Conservation (phyloP, 2,888 invertebrate genomes). For the Ceratothoa steindachneri region DNA sequence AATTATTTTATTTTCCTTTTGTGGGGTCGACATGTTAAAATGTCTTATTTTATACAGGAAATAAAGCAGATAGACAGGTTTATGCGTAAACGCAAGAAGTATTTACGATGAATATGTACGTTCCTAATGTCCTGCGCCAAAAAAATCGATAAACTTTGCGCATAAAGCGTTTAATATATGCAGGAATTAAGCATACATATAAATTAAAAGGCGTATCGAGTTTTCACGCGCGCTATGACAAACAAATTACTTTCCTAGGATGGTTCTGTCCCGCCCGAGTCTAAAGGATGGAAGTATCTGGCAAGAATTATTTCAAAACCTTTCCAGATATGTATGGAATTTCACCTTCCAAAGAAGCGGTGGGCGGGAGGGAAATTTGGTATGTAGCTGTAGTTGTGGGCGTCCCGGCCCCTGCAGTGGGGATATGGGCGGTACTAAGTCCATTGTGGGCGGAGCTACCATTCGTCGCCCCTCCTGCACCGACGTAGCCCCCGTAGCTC, state of each 20-base stretch:
- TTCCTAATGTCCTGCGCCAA: not conserved
- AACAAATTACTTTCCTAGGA: not conserved
- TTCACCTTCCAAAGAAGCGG: slow-evolving; percentile 12
- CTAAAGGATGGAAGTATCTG: not conserved
- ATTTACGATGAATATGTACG: not conserved
- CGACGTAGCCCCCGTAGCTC: slow-evolving; percentile 38
- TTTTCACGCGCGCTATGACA: not conserved
- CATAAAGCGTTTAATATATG: not conserved
- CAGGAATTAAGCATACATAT: not conserved
- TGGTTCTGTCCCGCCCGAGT: no score
- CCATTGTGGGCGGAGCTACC: slow-evolving; percentile 31
- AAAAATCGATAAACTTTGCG: not conserved
- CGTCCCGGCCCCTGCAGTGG: slow-evolving; percentile 19
- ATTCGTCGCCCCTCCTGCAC: slow-evolving; percentile 26
- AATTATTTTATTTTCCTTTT: not conserved
- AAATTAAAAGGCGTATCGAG: not conserved
- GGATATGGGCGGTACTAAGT: slow-evolving; percentile 24
- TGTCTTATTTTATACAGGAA: not conserved
- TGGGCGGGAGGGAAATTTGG: slow-evolving; percentile 33
- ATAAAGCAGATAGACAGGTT: not conserved
- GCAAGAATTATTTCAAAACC: not conserved
- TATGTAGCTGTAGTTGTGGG: slow-evolving; percentile 37
- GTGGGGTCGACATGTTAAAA: not conserved
- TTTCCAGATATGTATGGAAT: slow-evolving; percentile 16
- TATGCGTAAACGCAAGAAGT: not conserved